Conservation (phyloP, 2,113 vertebrate genomes). For the human region DNA sequence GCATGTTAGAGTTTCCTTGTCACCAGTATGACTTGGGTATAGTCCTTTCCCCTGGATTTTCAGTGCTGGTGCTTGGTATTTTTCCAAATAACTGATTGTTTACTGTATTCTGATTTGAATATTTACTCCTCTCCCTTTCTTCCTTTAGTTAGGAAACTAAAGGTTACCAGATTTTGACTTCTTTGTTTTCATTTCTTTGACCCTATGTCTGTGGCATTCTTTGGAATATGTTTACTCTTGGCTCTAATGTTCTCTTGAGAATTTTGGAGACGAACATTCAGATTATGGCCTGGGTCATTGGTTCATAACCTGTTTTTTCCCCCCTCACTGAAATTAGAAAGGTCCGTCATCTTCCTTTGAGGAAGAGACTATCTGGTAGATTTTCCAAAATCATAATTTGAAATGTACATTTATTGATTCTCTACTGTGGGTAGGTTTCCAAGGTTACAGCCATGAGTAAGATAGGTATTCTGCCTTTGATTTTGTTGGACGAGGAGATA, state of each 20-base stretch:
- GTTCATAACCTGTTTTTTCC: neutral
- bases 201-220: neutral
- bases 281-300: neutral
- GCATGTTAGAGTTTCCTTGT: neutral
- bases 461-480: neutral
- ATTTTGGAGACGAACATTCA: neutral
- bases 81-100: neutral
- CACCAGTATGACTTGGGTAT: neutral
- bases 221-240: neutral
- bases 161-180: neutral
- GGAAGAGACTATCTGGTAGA: neutral
- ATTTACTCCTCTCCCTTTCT: neutral
- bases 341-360: neutral
- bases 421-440: neutral
- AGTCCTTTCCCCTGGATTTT: neutral
- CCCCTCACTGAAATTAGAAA: neutral
- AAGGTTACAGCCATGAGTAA: neutral
- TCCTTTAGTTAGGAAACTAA: conserved; percentile 24
- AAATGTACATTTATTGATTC: neutral
- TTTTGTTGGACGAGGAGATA: neutral
- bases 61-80: neutral
- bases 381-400: neutral
- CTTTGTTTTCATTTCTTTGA: neutral
- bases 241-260: conserved; percentile 15
- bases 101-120: neutral